Conservation (phyloP, 2,888 invertebrate genomes). For the Eilema griseolum region DNA sequence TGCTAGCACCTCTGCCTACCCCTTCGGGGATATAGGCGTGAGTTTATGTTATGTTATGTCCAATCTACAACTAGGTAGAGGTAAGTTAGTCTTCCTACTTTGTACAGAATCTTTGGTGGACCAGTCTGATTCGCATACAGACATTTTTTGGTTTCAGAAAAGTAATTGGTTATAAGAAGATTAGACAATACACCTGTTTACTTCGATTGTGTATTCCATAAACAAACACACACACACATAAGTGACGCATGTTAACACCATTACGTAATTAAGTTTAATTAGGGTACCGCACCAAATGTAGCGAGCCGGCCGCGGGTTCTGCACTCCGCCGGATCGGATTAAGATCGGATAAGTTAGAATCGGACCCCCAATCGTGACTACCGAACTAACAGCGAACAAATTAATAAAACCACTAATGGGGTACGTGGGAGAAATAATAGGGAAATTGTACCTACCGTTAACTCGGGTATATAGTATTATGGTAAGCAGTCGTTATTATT, state of each 20-base stretch:
- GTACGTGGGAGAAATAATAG: conserved; percentile 11
- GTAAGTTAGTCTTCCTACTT: too few species aligned
- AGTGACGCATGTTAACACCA: conserved; percentile 36
- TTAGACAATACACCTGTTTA: not conserved
- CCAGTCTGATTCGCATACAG: too few species aligned
- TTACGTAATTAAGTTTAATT: conserved; percentile 46
- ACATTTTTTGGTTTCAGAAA: too few species aligned
- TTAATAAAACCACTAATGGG: conserved; percentile 37
- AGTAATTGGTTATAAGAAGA: too few species aligned
- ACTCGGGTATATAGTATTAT: not conserved
- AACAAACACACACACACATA: conserved; percentile 9
- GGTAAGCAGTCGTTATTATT: too few species aligned
- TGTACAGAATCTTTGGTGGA: too few species aligned
- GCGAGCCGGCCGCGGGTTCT: conserved; percentile 19
- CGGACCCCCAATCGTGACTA: conserved; percentile 38
- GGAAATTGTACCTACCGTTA: not conserved
- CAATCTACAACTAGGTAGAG: too few species aligned
- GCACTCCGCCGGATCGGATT: conserved; percentile 30
- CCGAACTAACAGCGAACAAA: conserved; percentile 37
- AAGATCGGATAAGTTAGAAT: conserved; percentile 45
- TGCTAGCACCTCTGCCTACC: too few species aligned
- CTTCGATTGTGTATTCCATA: not conserved
- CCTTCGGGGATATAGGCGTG: too few species aligned
- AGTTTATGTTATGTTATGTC: too few species aligned
- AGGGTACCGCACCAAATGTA: conserved; percentile 40